Base-by-base conservation (phyloP, 2,888 invertebrate species). In the Ectobius pallidus region DNA sequence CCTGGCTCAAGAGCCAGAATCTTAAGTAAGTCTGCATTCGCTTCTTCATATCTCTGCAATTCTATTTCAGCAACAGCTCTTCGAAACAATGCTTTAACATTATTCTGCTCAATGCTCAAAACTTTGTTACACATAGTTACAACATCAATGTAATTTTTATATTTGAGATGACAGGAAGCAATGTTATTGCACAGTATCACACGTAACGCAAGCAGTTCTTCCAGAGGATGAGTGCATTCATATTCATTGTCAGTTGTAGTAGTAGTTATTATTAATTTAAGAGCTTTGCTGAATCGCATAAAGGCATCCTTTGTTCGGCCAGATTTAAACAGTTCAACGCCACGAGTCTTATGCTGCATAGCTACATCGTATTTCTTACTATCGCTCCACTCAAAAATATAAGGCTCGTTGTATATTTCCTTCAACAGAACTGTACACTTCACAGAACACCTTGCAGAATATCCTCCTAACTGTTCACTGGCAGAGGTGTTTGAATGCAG, bases 161-260 rank as follows among this genome's bases (percentile, higher is more conserved):
- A 86, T 75, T 89, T 89, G 22, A 94, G 85, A 78, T 94, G 91
- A 80, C 95, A 94, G 61, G 92, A 91, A 0, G 95, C 92, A 80
- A 96, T 84, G 82, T 96, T 96, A 77, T 92, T 92, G 80, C 92
- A 93, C 9, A 95, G 84, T 77, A 88, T 89, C 11, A 89, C 83
- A 9, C 84, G 81, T 0, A 85, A 78, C 34, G 81, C 79, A 32
- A 88, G 83, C 2, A 85, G 85, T 52, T 86, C 86, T 7, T 89
- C 82, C 7, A 82, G 80, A n/a, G 85, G 84, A 3, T 87, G 84
- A 20, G 79, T 77, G 75, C 87, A 80, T 52, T 83, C 82, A 68
- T 82, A 78, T 20, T 86, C 30, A 7, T 76, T 63, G 55, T 77
- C 76, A 7, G 77, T 80, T 4, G 87, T 81, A 39, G 81, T 89